Evolutionary conservation across 2,888 invertebrate genomes (phyloP).

Genomic region (Himalopsyche tibetana): DNA sequence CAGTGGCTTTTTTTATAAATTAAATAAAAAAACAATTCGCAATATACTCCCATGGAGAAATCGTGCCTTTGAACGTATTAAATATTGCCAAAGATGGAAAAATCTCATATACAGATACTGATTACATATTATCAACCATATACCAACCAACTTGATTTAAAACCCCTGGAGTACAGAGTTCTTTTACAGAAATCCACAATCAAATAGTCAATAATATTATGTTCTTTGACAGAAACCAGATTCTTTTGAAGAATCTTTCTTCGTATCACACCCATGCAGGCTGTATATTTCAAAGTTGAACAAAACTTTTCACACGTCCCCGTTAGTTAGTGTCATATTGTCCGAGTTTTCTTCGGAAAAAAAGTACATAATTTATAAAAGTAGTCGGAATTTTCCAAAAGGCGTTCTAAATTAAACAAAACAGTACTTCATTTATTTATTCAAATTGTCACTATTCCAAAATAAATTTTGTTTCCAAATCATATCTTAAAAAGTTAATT

Average conservation of each 20-base stretch:
- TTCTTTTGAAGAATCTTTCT: slow-evolving; percentile 24
- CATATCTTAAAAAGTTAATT: no score
- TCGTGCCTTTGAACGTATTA: no score
- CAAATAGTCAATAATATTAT: slow-evolving; percentile 19
- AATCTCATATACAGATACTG: no score
- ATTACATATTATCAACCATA: no score
- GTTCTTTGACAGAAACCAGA: slow-evolving; percentile 38
- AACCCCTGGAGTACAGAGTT: slow-evolving; percentile 1
- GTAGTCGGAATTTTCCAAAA: slow-evolving; percentile 16
- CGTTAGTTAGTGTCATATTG: slow-evolving; percentile 61
- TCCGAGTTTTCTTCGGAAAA: slow-evolving; percentile 53
- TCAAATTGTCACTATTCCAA: no score
- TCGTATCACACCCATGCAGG: slow-evolving; percentile 22
- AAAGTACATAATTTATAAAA: slow-evolving; percentile 59
- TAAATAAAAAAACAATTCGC: no score
- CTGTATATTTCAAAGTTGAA: slow-evolving; percentile 22
- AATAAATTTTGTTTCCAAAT: no score
- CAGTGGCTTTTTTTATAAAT: no score
- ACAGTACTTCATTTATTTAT: neutral
- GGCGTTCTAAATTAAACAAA: neutral
- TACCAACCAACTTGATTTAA: neutral
- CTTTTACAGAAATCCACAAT: slow-evolving; percentile 12
- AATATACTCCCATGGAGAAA: no score
- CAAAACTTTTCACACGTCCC: slow-evolving; percentile 56
- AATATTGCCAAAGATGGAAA: no score